Conservation (phyloP, 1,140 invertebrate species). For the Macrosteles quadrilineatus region DNA sequence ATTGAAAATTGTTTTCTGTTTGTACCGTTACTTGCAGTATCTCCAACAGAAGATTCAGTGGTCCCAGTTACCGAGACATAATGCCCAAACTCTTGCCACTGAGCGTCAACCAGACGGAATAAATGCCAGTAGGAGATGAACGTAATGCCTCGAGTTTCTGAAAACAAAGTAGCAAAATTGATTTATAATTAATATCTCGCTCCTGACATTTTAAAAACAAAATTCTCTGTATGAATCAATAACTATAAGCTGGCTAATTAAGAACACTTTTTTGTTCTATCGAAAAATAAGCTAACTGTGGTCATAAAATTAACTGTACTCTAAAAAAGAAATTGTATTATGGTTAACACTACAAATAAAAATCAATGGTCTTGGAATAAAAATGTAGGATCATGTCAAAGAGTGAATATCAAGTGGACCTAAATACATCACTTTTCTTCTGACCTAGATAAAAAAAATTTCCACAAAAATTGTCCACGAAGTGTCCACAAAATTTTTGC, state of each 20-base stretch:
- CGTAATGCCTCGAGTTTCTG: background rate
- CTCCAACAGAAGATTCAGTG: background rate
- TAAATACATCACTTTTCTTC: too few relatives aligned
- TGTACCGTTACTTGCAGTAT: too few relatives aligned
- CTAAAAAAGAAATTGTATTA: too few relatives aligned
- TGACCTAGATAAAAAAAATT: too few relatives aligned
- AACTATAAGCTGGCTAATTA: background rate
- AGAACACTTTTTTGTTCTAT: background rate
- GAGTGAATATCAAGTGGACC: too few relatives aligned
- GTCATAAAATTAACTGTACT: too few relatives aligned
- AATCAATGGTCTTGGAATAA: too few relatives aligned
- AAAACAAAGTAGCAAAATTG: background rate
- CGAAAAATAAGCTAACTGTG: background rate
- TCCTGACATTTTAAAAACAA: background rate
- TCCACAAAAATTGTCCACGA: too few relatives aligned
- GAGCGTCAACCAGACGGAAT: background rate
- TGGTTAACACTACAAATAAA: too few relatives aligned
- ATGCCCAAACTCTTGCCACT: background rate
- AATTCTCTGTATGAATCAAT: background rate
- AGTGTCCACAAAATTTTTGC: too few relatives aligned
- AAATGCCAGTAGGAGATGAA: slow-evolving; percentile 1
- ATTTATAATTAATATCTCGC: background rate
- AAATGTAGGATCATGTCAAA: too few relatives aligned
- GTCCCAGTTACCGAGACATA: background rate
- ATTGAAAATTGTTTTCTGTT: too few relatives aligned